Base-by-base conservation (phyloP, 2,888 invertebrate species). In the Dione vanillae region DNA sequence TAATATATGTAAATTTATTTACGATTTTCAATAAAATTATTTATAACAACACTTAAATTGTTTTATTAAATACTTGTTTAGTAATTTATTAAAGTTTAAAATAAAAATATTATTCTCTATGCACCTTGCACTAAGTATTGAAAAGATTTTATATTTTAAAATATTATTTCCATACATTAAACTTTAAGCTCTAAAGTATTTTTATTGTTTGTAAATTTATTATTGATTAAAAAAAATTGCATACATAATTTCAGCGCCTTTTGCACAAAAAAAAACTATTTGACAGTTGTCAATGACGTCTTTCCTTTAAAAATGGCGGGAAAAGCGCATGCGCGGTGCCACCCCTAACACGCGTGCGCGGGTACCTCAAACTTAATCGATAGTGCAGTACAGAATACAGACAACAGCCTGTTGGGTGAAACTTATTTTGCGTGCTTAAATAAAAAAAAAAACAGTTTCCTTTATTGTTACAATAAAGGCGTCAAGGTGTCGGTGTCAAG, bases 1-100 rank as follows among this genome's bases (percentile, higher is more conserved):
- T 92, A 91, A 89, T 90, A 90, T 91, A 91, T 92, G 92, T 93
- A 92, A 92, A 93, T 93, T 92, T 92, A 93, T 92, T 92, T 92
- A 93, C 92, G 91, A 92, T 92, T 93, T 93, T 92, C 88, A 93
- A 91, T 92, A 93, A 93, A 92, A 87, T 92, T 91, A 92, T 91
- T 91, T 91, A 91, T 91, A 91, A 91, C 84, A 86, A 82, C 80
- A 80, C 27, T 12, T 6, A 19, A 37, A 69, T 68, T 45, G 61
- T 80, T 78, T 69, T 74, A 74, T 75, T 80, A n/a, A n/a, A n/a
- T n/a, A 19, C 12, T 20, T 40, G 10, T 10, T 14, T 27, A 9
- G 14, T 54, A 11, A 19, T 10, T 51, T 19, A n/a, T n/a, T n/a
- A n/a, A n/a, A n/a, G n/a, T n/a, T n/a, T n/a, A n/a, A n/a, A n/a